phyloP scores from a whole-genome alignment of 2,113 vertebrate species.

The Aplodontia rufa region DNA sequence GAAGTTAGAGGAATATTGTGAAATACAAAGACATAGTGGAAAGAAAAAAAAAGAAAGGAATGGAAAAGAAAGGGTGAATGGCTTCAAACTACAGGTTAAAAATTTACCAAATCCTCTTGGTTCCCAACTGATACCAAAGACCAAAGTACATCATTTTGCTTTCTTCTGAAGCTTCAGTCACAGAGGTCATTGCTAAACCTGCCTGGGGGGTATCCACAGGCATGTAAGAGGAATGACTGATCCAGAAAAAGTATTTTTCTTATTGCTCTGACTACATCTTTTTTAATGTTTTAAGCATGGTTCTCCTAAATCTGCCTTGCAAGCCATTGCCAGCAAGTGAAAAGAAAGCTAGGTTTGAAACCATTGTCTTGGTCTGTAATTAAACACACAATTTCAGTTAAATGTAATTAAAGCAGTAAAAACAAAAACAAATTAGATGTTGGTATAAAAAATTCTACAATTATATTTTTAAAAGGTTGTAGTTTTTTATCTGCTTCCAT shows the following conservation, averaged over 20 bases:
- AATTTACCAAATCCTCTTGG: conserved; percentile 28
- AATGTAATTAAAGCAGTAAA: conserved; percentile 20
- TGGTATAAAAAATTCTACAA: conserved; percentile 48
- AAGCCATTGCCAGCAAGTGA: not conserved
- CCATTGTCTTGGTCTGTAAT: conserved; percentile 59
- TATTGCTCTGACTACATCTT: conserved; percentile 3
- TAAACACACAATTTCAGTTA: conserved; percentile 56
- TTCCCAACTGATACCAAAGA: conserved; percentile 18
- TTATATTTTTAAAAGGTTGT: conserved; percentile 19
- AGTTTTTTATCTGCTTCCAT: no score
- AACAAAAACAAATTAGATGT: conserved; percentile 48
- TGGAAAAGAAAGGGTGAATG: not conserved
- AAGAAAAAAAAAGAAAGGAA: not conserved
- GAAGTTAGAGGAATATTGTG: not conserved
- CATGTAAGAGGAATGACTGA: conserved; percentile 25
- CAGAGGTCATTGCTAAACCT: not conserved
- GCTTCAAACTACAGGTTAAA: conserved; percentile 44
- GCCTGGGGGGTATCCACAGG: not conserved
- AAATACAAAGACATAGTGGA: not conserved
- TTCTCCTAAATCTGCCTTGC: not conserved
- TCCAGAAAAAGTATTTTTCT: conserved; percentile 39
- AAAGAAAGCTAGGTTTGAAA: conserved; percentile 54
- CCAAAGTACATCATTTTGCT: conserved; percentile 27
- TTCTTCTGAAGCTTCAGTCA: not conserved
- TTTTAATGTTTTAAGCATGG: conserved; percentile 5